Conservation (phyloP, 2,797 vertebrate genomes). For the Pampus argenteus region DNA sequence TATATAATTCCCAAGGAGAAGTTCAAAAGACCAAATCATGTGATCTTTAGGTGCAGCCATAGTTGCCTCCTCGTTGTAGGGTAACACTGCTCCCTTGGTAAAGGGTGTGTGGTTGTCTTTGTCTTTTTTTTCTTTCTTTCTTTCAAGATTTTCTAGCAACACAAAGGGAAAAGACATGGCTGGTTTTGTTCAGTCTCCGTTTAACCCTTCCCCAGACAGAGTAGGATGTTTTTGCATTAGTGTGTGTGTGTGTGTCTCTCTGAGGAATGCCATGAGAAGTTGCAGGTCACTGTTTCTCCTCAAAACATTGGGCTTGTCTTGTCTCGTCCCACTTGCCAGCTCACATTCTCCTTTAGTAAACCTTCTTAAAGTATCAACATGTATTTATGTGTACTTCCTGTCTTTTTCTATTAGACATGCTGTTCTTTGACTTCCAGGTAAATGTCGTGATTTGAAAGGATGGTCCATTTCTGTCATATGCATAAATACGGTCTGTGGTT, state of each 20-base stretch:
- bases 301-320: conserved; percentile 74
- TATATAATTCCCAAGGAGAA: conserved; percentile 60
- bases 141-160: conserved; percentile 57
- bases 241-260: conserved; percentile 47
- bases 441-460: conserved; percentile 31
- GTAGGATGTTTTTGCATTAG: conserved; percentile 55
- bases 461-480: conserved; percentile 4
- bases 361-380: conserved; percentile 25
- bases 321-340: conserved; percentile 61
- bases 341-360: conserved; percentile 43
- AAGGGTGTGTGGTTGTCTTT: conserved; percentile 57
- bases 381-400: conserved; percentile 25
- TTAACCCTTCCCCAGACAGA: conserved; percentile 49
- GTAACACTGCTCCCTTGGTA: conserved; percentile 49
- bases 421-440: conserved; percentile 5
- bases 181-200: conserved; percentile 46
- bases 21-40: conserved; percentile 71
- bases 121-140: conserved; percentile 46
- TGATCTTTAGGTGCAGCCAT: conserved; percentile 64
- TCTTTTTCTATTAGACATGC: conserved; percentile 13
- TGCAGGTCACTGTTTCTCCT: conserved; percentile 73
- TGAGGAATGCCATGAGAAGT: conserved; percentile 72
- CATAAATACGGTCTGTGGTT: conserved; percentile 18
- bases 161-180: conserved; percentile 28
- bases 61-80: conserved; percentile 59